phyloP scores from a whole-genome alignment of 1,140 invertebrate species.

The Delia radicum region DNA sequence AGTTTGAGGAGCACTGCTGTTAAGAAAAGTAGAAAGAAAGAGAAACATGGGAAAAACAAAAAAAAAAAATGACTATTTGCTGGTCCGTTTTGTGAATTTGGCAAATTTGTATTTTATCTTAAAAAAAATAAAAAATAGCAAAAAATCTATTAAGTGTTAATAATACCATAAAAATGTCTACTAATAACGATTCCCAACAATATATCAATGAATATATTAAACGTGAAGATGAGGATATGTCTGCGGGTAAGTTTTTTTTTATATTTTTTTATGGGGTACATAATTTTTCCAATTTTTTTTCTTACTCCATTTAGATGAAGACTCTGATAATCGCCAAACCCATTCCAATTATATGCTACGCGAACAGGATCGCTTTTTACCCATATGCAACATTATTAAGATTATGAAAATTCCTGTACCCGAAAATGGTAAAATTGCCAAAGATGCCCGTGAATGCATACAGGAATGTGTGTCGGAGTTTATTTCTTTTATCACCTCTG shows the following conservation, averaged over 20 bases:
- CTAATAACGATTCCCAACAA: constrained; percentile 49
- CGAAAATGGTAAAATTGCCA: constrained; percentile 95
- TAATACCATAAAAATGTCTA: constrained; percentile 37
- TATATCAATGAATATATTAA: constrained; percentile 40
- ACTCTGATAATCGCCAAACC: constrained; percentile 44
- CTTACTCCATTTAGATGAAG: constrained; percentile 34
- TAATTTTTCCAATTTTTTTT: neutral
- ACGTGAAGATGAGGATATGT: constrained; percentile 44
- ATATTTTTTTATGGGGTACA: neutral
- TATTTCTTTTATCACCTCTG: constrained; percentile 98
- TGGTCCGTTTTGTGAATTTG: neutral
- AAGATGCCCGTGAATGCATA: constrained; percentile 98
- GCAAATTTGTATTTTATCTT: neutral
- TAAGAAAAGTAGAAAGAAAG: neutral
- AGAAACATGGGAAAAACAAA: neutral
- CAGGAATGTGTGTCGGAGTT: constrained; percentile 99
- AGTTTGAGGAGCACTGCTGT: no score
- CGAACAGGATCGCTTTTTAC: constrained; percentile 93
- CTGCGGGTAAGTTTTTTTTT: constrained; percentile 43
- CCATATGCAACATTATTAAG: constrained; percentile 97
- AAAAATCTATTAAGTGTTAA: no score
- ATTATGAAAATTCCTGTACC: constrained; percentile 99
- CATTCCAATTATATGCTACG: constrained; percentile 59
- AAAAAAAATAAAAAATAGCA: neutral
- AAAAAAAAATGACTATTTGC: neutral